Evolutionary conservation across 23 tunicate species (phyloP).

Genomic region (Phallusia fumigata): DNA sequence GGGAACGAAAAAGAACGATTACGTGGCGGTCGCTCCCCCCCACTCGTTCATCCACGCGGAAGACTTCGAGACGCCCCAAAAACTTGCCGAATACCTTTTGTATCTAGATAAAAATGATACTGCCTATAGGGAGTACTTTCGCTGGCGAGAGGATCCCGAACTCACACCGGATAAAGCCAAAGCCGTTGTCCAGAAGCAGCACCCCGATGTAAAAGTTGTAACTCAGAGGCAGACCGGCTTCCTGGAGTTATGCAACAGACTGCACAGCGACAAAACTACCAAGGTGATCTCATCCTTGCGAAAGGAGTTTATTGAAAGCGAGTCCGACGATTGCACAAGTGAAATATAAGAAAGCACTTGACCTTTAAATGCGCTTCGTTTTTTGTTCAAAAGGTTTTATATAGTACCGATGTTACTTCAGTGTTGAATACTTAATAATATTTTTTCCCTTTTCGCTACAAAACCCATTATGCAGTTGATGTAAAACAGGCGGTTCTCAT

Average conservation of each 20-base stretch:
- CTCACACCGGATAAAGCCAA: neutral
- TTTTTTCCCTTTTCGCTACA: too few species aligned
- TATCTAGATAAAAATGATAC: constrained; percentile 15
- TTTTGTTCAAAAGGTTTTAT: neutral
- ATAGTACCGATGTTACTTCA: too few species aligned
- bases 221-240: neutral
- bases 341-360: neutral
- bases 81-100: constrained; percentile 16
- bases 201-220: neutral
- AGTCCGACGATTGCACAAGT: neutral
- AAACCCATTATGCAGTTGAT: too few species aligned
- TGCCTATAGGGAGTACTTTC: constrained; percentile 13
- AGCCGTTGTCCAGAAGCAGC: neutral
- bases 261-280: neutral
- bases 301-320: neutral
- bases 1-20: constrained; percentile 6
- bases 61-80: constrained; percentile 4
- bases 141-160: neutral
- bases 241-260: neutral
- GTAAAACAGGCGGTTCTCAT: too few species aligned
- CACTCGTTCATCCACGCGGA: neutral
- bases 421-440: too few species aligned
- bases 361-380: neutral
- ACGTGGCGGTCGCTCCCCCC: neutral
- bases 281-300: neutral